Conservation (phyloP, 1,140 invertebrate genomes). For the Sinella curviseta region DNA sequence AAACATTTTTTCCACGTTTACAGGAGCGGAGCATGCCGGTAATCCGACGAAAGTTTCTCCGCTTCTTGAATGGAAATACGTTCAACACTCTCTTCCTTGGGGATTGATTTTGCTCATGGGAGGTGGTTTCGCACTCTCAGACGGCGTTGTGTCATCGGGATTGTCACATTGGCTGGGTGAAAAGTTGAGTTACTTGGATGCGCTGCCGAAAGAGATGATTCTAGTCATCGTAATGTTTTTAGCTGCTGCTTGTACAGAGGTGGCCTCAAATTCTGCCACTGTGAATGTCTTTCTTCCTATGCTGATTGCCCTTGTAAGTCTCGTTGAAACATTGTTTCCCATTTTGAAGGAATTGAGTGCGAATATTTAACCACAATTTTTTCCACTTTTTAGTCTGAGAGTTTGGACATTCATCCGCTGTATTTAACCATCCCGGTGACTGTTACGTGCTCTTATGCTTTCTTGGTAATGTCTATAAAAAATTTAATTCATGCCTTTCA, state of each 20-base stretch:
- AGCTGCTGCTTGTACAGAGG: conserved; percentile 70
- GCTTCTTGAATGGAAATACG: conserved; percentile 32
- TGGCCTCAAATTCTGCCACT: conserved; percentile 80
- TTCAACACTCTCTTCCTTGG: conserved; percentile 25
- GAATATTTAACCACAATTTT: conserved; percentile 11
- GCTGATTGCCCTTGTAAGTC: conserved; percentile 71
- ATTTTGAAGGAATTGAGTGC: neutral
- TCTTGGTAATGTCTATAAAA: conserved; percentile 65
- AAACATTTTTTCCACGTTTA: neutral
- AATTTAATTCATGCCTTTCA: neutral
- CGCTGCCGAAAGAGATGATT: conserved; percentile 53
- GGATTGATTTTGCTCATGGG: conserved; percentile 54
- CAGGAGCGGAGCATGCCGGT: neutral
- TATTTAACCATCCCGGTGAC: conserved; percentile 84
- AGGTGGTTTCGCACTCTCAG: conserved; percentile 84
- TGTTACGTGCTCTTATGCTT: conserved; percentile 72
- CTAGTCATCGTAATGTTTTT: conserved; percentile 55
- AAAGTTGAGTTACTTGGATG: conserved; percentile 55
- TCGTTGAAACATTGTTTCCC: neutral
- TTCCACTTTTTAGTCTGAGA: conserved; percentile 59
- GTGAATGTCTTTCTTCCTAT: conserved; percentile 82
- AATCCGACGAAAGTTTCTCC: neutral
- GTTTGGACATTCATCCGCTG: conserved; percentile 73
- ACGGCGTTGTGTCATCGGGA: conserved; percentile 73
- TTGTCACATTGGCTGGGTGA: conserved; percentile 72